Evolutionary conservation across 2,113 vertebrate genomes (phyloP), one percentile per base, ranked within the genome.

Genomic region (Oenanthe oenanthe): DNA sequence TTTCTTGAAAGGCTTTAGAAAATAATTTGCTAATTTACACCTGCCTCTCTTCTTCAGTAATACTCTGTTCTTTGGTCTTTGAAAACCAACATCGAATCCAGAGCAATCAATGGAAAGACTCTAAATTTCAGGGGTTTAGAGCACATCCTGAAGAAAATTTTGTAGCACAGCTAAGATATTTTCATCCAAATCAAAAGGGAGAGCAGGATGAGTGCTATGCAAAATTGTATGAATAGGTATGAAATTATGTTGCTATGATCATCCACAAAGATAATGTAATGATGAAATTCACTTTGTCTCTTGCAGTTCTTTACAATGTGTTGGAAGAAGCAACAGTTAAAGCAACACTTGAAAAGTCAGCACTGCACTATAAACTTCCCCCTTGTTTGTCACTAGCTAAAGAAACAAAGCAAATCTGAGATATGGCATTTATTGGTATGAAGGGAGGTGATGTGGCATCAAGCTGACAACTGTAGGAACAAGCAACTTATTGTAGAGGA

Each of bases 1-100:
- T 36, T 40, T 81, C 45, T 75, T 94, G 50, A 85, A 85, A 92
- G 48, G 2, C 3, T 6, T 82, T 53, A 48, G 28, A 61, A 62
- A 85, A 61, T 17, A 78, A 73, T 38, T 45, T 36, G 17, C 36
- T 88, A 89, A 96, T 89, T 95, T 91, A 70, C 71, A 82, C 45
- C 50, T 79, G 28, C 16, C 2, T 82, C 28, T 51, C 75, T 54
- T 68, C 32, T 94, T 89, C 58, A 1, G 0, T n/a, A 56, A 17
- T 32, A 36, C 20, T 93, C 74, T 79, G 22, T 67, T 89, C 60
- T 51, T 74, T 60, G 22, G 70, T 40, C 61, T 96, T 93, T 96
- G 78, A 94, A 84, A 45, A 47, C 54, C 36, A 68, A 38, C 20
- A 42, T 17, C 68, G 77, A 76, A 85, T 73, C 50, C 36, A 65